Percentiles rank a stretch among this genome's conserved stretches.
These are phyloP conservation scores for Coenonympha glycerion DNA, from an alignment of 2,888 invertebrate genomes.

Conservation along the genomic window DNA sequence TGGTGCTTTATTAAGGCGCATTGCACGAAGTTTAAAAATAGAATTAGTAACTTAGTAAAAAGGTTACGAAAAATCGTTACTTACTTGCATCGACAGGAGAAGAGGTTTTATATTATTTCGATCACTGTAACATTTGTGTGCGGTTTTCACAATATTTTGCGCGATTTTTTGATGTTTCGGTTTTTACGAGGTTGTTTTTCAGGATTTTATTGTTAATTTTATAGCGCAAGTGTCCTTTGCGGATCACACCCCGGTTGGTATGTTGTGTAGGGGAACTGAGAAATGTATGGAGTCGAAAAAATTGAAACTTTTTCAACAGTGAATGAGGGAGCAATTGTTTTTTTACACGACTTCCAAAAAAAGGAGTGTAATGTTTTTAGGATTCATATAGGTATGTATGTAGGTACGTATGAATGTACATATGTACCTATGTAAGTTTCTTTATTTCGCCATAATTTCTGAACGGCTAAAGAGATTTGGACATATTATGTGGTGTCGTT, in stretches of 20 bases:
- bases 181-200: slow-evolving; percentile 40
- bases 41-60: slow-evolving; percentile 29
- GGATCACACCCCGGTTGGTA: slow-evolving; percentile 66
- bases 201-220: slow-evolving; percentile 57
- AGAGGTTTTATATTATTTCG: slow-evolving; percentile 12
- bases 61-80: slow-evolving; percentile 54
- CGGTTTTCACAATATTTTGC: not conserved
- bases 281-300: slow-evolving; percentile 41
- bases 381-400: too few species aligned
- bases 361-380: not conserved
- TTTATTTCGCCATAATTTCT: too few species aligned
- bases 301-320: not conserved
- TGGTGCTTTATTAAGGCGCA: not conserved
- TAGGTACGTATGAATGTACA: too few species aligned
- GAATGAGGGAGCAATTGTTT: too few species aligned
- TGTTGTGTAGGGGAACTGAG: slow-evolving; percentile 50
- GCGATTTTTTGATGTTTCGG: slow-evolving; percentile 3
- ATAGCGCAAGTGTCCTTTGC: slow-evolving; percentile 51
- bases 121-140: slow-evolving; percentile 19
- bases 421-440: too few species aligned
- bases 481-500: too few species aligned
- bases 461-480: too few species aligned
- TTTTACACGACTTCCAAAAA: not conserved
- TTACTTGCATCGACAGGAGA: slow-evolving; percentile 36
- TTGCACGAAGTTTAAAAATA: slow-evolving; percentile 34